Percentiles rank a stretch among this genome's conserved stretches.
Conservation (phyloP, 2,888 invertebrate species). For the Pandemis corylana region DNA sequence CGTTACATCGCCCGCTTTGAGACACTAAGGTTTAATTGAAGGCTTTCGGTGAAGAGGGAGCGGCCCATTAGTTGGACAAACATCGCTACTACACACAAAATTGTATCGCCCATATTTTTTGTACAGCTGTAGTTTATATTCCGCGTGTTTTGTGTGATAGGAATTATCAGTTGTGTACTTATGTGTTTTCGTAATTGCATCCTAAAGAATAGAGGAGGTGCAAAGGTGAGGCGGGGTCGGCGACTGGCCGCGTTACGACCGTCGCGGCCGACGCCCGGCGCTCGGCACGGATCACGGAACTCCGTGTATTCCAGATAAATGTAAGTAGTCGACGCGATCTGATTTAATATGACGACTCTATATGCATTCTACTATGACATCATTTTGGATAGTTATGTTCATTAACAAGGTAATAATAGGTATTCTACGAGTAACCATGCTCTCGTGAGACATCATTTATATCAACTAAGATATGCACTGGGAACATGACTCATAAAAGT, state of each 20-base stretch:
- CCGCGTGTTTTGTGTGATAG: constrained; percentile 9
- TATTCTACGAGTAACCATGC: too few relatives aligned
- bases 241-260: constrained; percentile 38
- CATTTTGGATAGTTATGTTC: constrained; percentile 10
- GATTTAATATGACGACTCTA: constrained; percentile 22
- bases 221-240: constrained; percentile 43
- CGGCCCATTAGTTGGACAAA: constrained; percentile 77
- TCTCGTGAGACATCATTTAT: too few relatives aligned
- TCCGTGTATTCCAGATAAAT: neutral
- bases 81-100: constrained; percentile 62
- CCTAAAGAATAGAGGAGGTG: constrained; percentile 27
- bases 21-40: constrained; percentile 63
- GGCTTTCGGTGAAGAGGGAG: constrained; percentile 62
- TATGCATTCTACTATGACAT: constrained; percentile 32
- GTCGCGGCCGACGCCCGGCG: constrained; percentile 26
- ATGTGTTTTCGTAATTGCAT: constrained; percentile 33
- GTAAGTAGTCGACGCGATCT: neutral
- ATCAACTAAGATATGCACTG: too few relatives aligned
- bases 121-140: constrained; percentile 17
- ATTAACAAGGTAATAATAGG: neutral
- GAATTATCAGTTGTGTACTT: neutral
- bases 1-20: constrained; percentile 38
- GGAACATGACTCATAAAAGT: too few relatives aligned
- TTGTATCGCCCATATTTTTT: constrained; percentile 39
- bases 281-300: constrained; percentile 19